A percentile compares a stretch with the other conserved stretches of the same genome.
Conservation (phyloP, 64 coral and sea anemone genomes). For the Astreopora myriophthalma region DNA sequence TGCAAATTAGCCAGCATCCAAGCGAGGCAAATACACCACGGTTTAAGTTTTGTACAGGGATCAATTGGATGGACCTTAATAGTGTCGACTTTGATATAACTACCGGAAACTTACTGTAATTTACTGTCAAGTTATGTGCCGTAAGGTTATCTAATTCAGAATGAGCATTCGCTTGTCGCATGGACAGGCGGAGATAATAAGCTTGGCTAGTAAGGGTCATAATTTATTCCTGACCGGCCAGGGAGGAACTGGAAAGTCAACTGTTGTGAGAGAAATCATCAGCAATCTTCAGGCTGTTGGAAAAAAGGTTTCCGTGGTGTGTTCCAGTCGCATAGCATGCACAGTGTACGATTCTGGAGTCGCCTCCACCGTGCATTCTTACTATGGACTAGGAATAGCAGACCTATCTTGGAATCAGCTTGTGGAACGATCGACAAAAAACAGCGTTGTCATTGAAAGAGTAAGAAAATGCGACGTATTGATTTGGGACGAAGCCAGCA, state of each 20-base stretch:
- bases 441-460: neutral
- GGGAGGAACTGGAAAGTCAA: constrained; percentile 40
- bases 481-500: constrained; percentile 33
- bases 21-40: too few relatives aligned
- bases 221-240: constrained; percentile 19
- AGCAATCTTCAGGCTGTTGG: neutral
- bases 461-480: neutral
- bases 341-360: constrained; percentile 4
- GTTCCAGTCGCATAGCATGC: constrained; percentile 35
- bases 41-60: too few relatives aligned
- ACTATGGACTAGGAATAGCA: constrained; percentile 13
- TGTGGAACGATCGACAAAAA: neutral
- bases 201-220: neutral
- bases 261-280: constrained; percentile 9
- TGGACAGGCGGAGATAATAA: neutral
- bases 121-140: too few relatives aligned
- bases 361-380: constrained; percentile 7
- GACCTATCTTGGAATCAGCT: constrained; percentile 7
- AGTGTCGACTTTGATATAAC: too few relatives aligned
- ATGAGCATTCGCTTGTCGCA: neutral
- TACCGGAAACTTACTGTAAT: too few relatives aligned
- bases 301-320: neutral
- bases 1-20: too few relatives aligned
- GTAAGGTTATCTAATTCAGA: neutral
- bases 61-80: too few relatives aligned